Conservation (phyloP, 2,888 invertebrate species). For the Agriopis aurantiaria region DNA sequence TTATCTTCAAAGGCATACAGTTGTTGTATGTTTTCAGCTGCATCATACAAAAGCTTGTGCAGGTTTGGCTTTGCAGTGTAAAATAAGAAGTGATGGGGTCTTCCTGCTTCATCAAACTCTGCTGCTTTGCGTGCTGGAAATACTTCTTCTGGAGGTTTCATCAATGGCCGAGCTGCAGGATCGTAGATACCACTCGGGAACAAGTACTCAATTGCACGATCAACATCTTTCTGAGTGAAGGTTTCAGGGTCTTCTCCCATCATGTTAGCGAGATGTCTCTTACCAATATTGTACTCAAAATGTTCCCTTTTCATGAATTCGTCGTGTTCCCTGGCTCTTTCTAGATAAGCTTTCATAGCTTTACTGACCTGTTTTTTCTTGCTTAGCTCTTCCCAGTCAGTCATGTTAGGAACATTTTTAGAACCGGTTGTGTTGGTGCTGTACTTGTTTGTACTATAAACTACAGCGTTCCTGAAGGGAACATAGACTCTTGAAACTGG, state of each 20-base stretch:
- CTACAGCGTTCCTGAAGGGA: conserved; percentile 49
- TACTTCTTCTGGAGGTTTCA: conserved; percentile 96
- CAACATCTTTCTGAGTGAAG: conserved; percentile 95
- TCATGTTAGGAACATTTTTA: conserved; percentile 60
- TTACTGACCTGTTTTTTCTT: conserved; percentile 90
- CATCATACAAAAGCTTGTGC: conserved; percentile 93
- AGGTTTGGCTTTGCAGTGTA: conserved; percentile 96
- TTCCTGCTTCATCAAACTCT: conserved; percentile 95
- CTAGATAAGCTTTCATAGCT: conserved; percentile 96
- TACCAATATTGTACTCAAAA: conserved; percentile 95
- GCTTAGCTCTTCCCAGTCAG: conserved; percentile 77
- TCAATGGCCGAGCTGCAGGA: conserved; percentile 93
- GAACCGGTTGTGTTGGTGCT: conserved; percentile 53
- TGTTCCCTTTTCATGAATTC: conserved; percentile 93
- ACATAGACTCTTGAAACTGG: conserved; percentile 56
- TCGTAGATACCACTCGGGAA: conserved; percentile 97
- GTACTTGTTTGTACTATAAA: conserved; percentile 57
- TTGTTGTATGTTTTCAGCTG: conserved; percentile 89
- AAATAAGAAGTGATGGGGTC: conserved; percentile 96
- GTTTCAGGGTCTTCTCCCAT: conserved; percentile 98
- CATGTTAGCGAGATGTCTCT: conserved; percentile 98
- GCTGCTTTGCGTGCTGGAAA: conserved; percentile 94
- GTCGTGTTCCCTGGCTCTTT: conserved; percentile 93
- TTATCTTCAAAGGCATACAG: conserved; percentile 90
- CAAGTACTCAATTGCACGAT: conserved; percentile 96